Conservation (phyloP, 2,888 invertebrate genomes). For the Pardosa pseudoannulata region DNA sequence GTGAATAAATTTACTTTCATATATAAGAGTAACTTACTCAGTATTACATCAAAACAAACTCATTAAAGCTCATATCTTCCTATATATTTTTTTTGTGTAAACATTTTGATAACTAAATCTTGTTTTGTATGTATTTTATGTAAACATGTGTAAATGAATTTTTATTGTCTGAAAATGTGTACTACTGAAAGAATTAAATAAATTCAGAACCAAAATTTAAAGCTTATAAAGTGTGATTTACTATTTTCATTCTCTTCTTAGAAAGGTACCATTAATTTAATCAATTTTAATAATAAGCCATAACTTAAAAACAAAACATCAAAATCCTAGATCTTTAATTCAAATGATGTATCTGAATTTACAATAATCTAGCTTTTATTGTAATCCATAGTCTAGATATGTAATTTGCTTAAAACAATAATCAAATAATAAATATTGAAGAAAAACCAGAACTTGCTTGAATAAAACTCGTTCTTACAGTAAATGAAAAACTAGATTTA, state of each 20-base stretch:
- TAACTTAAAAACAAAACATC: neutral
- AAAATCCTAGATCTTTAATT: no score
- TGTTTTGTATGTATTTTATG: slow-evolving; percentile 3
- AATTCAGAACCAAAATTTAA: neutral
- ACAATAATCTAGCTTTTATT: no score
- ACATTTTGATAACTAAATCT: neutral
- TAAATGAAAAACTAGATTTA: no score
- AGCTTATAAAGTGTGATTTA: neutral
- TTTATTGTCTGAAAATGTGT: neutral
- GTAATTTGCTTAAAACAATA: no score
- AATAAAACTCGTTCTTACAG: no score
- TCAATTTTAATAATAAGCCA: slow-evolving; percentile 1
- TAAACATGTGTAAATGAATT: neutral
- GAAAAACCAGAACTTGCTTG: no score
- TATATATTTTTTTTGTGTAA: neutral
- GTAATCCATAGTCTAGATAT: no score
- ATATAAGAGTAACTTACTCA: no score
- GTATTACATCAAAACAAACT: no score
- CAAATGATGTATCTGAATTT: no score
- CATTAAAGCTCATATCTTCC: neutral
- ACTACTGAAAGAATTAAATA: neutral
- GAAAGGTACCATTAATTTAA: neutral
- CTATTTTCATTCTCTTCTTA: neutral
- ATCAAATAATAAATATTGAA: no score
- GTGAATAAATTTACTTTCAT: no score